phyloP scores from a whole-genome alignment of 2,113 vertebrate genomes.

The Dasypus novemcinctus region DNA sequence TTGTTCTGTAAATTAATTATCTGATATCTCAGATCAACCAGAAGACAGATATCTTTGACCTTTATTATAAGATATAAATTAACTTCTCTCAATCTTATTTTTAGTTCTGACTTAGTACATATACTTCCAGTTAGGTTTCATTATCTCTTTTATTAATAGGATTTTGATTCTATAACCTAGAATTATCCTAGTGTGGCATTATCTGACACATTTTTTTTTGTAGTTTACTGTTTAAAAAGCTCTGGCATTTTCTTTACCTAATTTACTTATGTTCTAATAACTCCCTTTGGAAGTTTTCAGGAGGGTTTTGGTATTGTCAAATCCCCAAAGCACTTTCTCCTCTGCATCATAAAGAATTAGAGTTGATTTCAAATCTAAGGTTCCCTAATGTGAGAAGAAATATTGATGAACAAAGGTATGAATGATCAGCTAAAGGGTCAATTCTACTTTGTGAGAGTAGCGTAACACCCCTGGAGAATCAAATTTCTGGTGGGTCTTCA shows the following conservation, averaged over 20 bases:
- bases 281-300: slow-evolving; percentile 45
- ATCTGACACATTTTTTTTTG: not conserved
- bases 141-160: not conserved
- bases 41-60: not conserved
- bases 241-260: not conserved
- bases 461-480: not conserved
- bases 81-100: not conserved
- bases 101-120: not conserved
- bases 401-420: not conserved
- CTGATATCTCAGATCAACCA: not conserved
- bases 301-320: not conserved
- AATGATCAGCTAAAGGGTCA: not conserved
- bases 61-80: not conserved
- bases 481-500: not conserved
- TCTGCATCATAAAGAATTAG: not conserved
- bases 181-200: not conserved
- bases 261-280: not conserved
- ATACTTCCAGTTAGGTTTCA: not conserved
- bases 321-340: not conserved
- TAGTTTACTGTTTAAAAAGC: not conserved
- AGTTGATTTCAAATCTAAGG: not conserved
- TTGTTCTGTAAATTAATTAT: not conserved
- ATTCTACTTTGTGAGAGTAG: not conserved
- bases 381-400: not conserved
- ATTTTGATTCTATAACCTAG: not conserved